phyloP scores from a whole-genome alignment of 2,888 invertebrate species.

The Tetrapedia diversipes region DNA sequence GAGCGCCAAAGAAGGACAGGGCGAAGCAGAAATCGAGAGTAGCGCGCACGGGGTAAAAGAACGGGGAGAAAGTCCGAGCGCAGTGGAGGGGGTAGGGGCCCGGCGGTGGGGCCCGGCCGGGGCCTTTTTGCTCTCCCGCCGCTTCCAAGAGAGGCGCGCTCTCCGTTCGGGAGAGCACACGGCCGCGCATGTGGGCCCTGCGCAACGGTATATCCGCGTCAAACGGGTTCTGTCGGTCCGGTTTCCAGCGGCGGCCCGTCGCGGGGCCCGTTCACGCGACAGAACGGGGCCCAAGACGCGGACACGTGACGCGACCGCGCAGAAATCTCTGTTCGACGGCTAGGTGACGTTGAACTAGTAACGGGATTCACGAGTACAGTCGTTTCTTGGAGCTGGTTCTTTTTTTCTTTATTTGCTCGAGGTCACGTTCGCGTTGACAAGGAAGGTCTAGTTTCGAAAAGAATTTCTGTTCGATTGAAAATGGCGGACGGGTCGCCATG shows the following conservation, averaged over 20 bases:
- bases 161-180: slow-evolving; percentile 60
- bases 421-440: no score
- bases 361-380: slow-evolving; percentile 30
- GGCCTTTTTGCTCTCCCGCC: slow-evolving; percentile 54
- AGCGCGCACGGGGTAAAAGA: background rate
- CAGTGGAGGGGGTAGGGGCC: slow-evolving; percentile 15
- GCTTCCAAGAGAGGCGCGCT: slow-evolving; percentile 49
- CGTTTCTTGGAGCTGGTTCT: background rate
- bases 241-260: slow-evolving; percentile 38
- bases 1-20: slow-evolving; percentile 2
- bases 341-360: slow-evolving; percentile 23
- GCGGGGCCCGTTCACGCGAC: slow-evolving; percentile 28
- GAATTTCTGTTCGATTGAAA: no score
- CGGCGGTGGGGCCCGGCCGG: slow-evolving; percentile 27
- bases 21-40: slow-evolving; percentile 50
- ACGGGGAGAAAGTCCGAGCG: slow-evolving; percentile 18
- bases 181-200: slow-evolving; percentile 58
- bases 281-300: slow-evolving; percentile 3
- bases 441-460: no score
- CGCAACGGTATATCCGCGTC: slow-evolving; percentile 69
- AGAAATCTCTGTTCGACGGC: slow-evolving; percentile 23
- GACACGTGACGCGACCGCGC: slow-evolving; percentile 6
- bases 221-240: slow-evolving; percentile 59
- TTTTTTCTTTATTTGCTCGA: no score
- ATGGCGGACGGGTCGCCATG: no score